Evolutionary conservation across 2,113 vertebrate genomes (phyloP), one percentile per base, ranked within the genome.

Genomic region (Hemiscyllium ocellatum): DNA sequence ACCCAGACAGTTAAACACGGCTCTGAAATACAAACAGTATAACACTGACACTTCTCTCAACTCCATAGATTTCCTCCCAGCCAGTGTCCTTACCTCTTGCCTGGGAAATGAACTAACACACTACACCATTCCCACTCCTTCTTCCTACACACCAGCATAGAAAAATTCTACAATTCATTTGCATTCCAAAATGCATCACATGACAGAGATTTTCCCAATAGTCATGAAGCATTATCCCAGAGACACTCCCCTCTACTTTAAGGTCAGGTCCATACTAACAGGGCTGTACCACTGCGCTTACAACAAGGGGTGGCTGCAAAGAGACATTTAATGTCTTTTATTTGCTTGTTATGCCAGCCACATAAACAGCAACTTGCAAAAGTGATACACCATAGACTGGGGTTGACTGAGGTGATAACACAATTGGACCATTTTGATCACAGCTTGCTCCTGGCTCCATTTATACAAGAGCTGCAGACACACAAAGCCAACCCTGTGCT

Each of bases 91-190:
- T 56, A 19, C 42, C n/a, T 61, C 26, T 91, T 42, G 50, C 68
- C 61, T n/a, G 61, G 19, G 19, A 76, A 12, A 33, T 37, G 8
- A 37, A 26, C 94, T 69, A 65, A 72, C 17, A 47, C 95, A 33
- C 37, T 29, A 50, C 95, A 78, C 95, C 69, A 95, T 33, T 78
- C 8, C 93, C n/a, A 68, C 7, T 72, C 69, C 8, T 50, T 80
- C 95, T 17, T 47, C 89, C 52, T 65, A 3, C 17, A 37, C 50
- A 12, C 56, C 2, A 56, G 68, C 72, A 69, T 61, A 50, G 87
- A 26, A 0, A 4, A 97, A 97, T 97, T 97, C 97, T 97, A 96
- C 97, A 42, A 94, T 83, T 96, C 96, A 97, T 97, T 97, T 97
- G 97, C 97, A 97, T 97, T 96, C 96, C 96, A 90, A 50, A 0